A percentile compares a stretch with the other conserved stretches of the same genome.
Evolutionary conservation across 2,888 invertebrate species (phyloP).

Genomic region (Hirtodrosophila trivittata): DNA sequence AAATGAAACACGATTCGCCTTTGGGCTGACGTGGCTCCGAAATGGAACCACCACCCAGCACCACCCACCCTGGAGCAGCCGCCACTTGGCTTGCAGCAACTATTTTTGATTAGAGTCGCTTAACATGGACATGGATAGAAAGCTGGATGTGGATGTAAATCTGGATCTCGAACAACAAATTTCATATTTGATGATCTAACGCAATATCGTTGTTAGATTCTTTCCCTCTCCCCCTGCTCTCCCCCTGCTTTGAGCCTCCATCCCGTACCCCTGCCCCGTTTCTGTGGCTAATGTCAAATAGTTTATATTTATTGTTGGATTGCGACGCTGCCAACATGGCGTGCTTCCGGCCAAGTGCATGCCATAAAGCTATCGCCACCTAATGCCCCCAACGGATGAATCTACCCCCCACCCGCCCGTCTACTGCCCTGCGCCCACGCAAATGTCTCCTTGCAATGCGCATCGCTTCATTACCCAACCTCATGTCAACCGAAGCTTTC

Average conservation of each 20-base stretch:
- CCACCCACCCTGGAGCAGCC: slow-evolving; percentile 16
- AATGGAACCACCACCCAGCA: slow-evolving; percentile 31
- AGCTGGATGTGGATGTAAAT: slow-evolving; percentile 3
- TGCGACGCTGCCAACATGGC: slow-evolving; percentile 59
- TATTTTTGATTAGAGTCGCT: slow-evolving; percentile 33
- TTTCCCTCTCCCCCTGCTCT: not conserved
- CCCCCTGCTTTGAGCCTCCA: no score
- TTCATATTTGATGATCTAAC: slow-evolving; percentile 37
- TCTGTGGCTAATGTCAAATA: slow-evolving; percentile 49
- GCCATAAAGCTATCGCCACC: slow-evolving; percentile 12
- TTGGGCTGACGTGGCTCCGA: slow-evolving; percentile 50
- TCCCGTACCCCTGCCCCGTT: no score
- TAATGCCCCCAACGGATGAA: not conserved
- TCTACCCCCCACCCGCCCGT: no score
- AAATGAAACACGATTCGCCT: slow-evolving; percentile 56
- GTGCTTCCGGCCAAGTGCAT: slow-evolving; percentile 60
- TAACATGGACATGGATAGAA: not conserved
- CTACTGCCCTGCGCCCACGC: not conserved
- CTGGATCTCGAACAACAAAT: not conserved
- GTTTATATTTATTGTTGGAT: slow-evolving; percentile 54
- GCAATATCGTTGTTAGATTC: slow-evolving; percentile 18
- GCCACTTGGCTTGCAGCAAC: slow-evolving; percentile 1
- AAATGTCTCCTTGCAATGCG: slow-evolving; percentile 1
- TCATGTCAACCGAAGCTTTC: slow-evolving; percentile 31
- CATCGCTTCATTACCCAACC: slow-evolving; percentile 49